Base-by-base conservation (phyloP, 2,113 vertebrate species). In the Notothenia coriiceps region DNA sequence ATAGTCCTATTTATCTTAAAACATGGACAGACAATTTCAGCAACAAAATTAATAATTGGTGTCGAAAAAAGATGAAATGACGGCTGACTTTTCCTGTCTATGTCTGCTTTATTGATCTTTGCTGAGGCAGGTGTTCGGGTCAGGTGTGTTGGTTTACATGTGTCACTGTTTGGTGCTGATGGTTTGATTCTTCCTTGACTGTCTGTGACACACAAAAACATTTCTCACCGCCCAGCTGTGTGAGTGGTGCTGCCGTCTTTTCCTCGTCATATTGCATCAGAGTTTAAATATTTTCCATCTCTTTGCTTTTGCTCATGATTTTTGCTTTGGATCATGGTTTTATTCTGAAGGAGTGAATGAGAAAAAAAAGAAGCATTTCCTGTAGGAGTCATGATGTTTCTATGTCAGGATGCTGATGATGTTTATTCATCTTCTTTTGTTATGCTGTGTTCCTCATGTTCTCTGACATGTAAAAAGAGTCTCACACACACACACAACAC, bases 261-360 rank as follows among this genome's bases (percentile, higher is more conserved):
- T 22, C 22, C 22, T 22, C 22, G 22, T 22, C 22, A 22, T 22
- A 22, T 22, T 22, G 22, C 22, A 22, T 22, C 22, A 22, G 22
- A 22, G 22, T 22, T 22, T 22, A 22, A 22, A 22, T 22, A 22
- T 22, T 29, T 29, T 3, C 29, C 29, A 29, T 29, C 29, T 29
- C 29, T 79, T 83, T 77, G 14, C 29, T 74, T 83, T 62, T 49
- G 46, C 66, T 14, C 55, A 46, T 79, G 3, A 29, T 29, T 29
- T 29, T 83, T 77, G 14, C 33, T 71, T 83, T 63, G 49, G 47
- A 66, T 14, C 56, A 46, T 79, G 3, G 11, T 86, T 84, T 79
- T 68, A 77, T 62, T 61, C 6, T 61, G 56, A 67, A 70, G 25
- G 76, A 57, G 15, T 67, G 72, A 74, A 66, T 82, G 79, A 11